These are phyloP conservation scores for Eristalis pertinax DNA, from an alignment of 2,888 invertebrate species.

Conservation along the genomic window DNA sequence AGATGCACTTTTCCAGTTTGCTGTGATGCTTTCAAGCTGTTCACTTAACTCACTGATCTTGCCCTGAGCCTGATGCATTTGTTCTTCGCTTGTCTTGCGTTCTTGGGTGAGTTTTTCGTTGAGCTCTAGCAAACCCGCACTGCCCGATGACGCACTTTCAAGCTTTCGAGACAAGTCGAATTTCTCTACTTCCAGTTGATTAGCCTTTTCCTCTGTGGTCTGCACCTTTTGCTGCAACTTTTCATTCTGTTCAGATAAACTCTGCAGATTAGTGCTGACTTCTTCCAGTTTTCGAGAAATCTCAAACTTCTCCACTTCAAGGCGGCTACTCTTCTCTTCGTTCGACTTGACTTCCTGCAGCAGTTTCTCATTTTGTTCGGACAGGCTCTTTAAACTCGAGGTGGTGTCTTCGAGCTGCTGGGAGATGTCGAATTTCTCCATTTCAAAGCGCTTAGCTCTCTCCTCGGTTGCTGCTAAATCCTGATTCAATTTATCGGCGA, in stretches of 20 bases:
- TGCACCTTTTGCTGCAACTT: conserved; percentile 84
- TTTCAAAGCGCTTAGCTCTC: conserved; percentile 6
- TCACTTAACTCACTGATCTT: conserved; percentile 74
- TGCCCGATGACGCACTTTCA: conserved; percentile 81
- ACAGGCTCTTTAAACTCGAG: conserved; percentile 70
- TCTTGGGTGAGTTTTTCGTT: conserved; percentile 78
- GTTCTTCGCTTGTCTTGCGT: conserved; percentile 80
- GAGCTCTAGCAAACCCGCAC: conserved; percentile 74
- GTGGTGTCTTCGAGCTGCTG: conserved; percentile 75
- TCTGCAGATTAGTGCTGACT: conserved; percentile 78
- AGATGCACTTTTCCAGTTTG: conserved; percentile 84
- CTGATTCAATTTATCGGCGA: conserved; percentile 72
- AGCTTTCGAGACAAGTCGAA: conserved; percentile 83
- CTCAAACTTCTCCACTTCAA: conserved; percentile 76
- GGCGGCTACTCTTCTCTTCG: conserved; percentile 46
- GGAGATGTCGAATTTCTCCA: conserved; percentile 64
- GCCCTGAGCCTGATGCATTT: conserved; percentile 80
- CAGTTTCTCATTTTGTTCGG: conserved; percentile 66
- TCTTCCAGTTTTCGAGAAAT: conserved; percentile 83
- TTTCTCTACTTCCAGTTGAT: conserved; percentile 64
- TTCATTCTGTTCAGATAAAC: conserved; percentile 82
- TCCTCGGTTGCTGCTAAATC: neutral
- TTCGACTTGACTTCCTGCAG: conserved; percentile 15
- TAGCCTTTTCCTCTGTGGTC: conserved; percentile 82
- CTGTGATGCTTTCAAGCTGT: conserved; percentile 80